Conservation (phyloP, 1,140 invertebrate genomes). For the Streblospio benedicti region DNA sequence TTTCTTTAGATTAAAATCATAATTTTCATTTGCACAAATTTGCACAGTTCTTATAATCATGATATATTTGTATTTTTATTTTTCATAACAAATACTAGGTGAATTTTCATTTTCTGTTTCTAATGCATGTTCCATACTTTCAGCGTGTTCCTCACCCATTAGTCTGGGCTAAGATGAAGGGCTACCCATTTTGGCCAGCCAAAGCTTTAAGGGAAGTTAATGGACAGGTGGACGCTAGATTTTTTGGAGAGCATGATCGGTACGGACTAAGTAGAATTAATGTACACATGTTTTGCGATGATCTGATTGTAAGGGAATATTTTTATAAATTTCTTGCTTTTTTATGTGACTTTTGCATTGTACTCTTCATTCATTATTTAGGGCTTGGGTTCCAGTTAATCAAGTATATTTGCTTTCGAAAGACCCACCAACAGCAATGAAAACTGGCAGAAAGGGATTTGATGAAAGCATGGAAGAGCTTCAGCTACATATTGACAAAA, state of each 20-base stretch:
- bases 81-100: neutral
- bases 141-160: slow-evolving; percentile 67
- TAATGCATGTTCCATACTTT: slow-evolving; percentile 20
- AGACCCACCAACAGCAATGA: slow-evolving; percentile 54
- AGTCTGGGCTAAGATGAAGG: slow-evolving; percentile 86
- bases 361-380: slow-evolving; percentile 19
- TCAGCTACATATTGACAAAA: slow-evolving; percentile 62
- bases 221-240: slow-evolving; percentile 74
- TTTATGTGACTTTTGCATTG: neutral
- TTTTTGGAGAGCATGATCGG: slow-evolving; percentile 88
- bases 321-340: neutral
- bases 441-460: slow-evolving; percentile 59
- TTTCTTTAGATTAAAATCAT: neutral
- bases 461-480: slow-evolving; percentile 63
- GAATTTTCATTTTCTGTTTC: neutral
- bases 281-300: no score
- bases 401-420: slow-evolving; percentile 74
- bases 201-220: slow-evolving; percentile 71
- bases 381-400: slow-evolving; percentile 74
- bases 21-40: neutral
- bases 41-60: neutral
- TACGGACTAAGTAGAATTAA: slow-evolving; percentile 31
- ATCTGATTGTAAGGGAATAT: neutral
- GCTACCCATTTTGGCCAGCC: slow-evolving; percentile 89
- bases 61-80: neutral